Evolutionary conservation across 2,113 vertebrate species (phyloP), one percentile per base, ranked within the genome.

Genomic region (Prunella fulvescens): DNA sequence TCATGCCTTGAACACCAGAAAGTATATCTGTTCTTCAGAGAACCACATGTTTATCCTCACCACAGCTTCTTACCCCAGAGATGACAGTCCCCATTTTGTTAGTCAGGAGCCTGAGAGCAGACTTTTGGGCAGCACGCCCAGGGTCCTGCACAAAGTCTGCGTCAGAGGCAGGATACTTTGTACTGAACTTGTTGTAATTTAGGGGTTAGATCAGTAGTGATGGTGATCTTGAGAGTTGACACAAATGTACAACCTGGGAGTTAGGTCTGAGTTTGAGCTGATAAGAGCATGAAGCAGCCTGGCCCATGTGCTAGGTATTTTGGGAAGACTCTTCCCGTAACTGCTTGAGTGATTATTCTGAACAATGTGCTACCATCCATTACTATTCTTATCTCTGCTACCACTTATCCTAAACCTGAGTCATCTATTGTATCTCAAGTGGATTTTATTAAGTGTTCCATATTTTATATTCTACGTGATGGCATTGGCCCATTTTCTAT

Each of bases 391-490:
- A 95, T 95, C 95, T 97, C 56, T 86, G 53, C 65, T 84, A 64
- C 77, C 81, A 86, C 73, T 96, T 95, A 62, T 53, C 81, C 83
- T 89, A 91, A 83, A 78, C 45, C 61, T 89, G 92, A 92, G 69
- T 95, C 96, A 92, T 67, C 91, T 91, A 91, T 96, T 95, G 94
- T 96, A 92, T 60, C 72, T 92, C 58, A 93, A 95, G 81, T 92
- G 86, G 69, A 60, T 92, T 93, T 92, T 89, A 87, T 33, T 40
- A 66, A 93, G 28, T 23, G 31, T 71, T 86, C 42, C 62, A 51
- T 84, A 86, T 87, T 95, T 95, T 93, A 76, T 92, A 91, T 79
- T 80, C 19, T 67, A 72, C 5, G 10, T 3, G 4, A 84, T 79
- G 45, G 42, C 64, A 81, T 74, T 92, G 28, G 61, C 16, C 23